Percentiles rank a stretch among this genome's conserved stretches.
These are phyloP conservation scores for Morinoia aosen DNA, from an alignment of 2,888 invertebrate species.

Conservation along the genomic window DNA sequence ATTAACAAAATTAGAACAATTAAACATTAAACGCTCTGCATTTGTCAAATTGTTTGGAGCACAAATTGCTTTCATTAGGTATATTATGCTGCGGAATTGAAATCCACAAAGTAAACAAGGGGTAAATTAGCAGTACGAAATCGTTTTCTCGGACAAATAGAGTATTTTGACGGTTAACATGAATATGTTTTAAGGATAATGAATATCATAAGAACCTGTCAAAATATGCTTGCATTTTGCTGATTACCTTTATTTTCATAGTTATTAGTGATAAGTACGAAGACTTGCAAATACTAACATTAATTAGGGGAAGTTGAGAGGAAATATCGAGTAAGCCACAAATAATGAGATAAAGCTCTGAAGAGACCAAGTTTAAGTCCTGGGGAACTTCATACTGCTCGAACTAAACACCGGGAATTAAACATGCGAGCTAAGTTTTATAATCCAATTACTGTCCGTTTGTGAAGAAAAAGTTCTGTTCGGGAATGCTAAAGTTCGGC, in stretches of 20 bases:
- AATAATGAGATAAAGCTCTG: conserved; percentile 39
- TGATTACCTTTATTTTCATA: neutral
- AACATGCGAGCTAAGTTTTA: conserved; percentile 37
- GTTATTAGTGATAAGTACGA: neutral
- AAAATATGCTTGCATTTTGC: too few relatives aligned
- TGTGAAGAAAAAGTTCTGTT: conserved; percentile 42
- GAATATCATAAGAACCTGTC: too few relatives aligned
- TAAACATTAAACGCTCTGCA: neutral
- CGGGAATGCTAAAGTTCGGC: conserved; percentile 14
- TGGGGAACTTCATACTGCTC: conserved; percentile 31
- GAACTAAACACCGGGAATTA: conserved; percentile 35
- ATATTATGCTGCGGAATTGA: neutral
- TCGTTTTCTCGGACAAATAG: neutral
- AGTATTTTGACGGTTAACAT: neutral
- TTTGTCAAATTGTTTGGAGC: neutral
- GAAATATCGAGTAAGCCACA: neutral
- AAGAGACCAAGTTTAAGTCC: neutral
- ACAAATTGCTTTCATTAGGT: neutral
- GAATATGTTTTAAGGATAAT: neutral
- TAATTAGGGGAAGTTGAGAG: neutral
- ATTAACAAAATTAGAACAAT: neutral
- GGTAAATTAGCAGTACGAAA: neutral
- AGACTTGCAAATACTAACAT: neutral
- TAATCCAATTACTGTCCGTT: conserved; percentile 50
- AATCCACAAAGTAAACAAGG: neutral